Conservation (phyloP, 2,888 invertebrate genomes). For the Deroplatys truncata region DNA sequence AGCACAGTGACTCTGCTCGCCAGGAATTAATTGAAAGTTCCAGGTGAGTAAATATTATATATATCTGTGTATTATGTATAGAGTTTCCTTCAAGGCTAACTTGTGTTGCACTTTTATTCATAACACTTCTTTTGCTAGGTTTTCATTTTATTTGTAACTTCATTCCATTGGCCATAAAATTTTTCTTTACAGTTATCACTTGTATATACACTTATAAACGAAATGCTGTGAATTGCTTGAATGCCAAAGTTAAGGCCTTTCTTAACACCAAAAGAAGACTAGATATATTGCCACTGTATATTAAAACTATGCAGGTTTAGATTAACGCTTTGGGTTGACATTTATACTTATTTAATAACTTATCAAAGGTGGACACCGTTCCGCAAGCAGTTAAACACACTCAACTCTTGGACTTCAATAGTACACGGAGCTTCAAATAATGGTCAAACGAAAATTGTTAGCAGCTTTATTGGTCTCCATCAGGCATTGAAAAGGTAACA, state of each 20-base stretch:
- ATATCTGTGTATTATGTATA: not conserved
- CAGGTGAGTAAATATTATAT: slow-evolving; percentile 11
- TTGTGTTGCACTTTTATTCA: not conserved
- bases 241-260: not conserved
- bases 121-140: not conserved
- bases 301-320: not conserved
- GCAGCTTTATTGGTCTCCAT: not conserved
- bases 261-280: not conserved
- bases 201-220: too few relatives aligned
- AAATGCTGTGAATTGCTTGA: too few relatives aligned
- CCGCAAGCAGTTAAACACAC: not conserved
- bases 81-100: not conserved
- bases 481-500: not conserved
- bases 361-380: not conserved
- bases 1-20: slow-evolving; percentile 37
- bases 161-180: too few relatives aligned
- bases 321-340: not conserved
- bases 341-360: not conserved
- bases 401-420: not conserved
- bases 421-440: not conserved
- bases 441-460: not conserved
- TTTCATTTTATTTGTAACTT: too few relatives aligned
- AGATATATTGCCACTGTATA: not conserved
- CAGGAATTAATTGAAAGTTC: slow-evolving; percentile 38
- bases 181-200: too few relatives aligned